Evolutionary conservation across 2,888 invertebrate genomes (phyloP).

Genomic region (Calameuta filiformis): DNA sequence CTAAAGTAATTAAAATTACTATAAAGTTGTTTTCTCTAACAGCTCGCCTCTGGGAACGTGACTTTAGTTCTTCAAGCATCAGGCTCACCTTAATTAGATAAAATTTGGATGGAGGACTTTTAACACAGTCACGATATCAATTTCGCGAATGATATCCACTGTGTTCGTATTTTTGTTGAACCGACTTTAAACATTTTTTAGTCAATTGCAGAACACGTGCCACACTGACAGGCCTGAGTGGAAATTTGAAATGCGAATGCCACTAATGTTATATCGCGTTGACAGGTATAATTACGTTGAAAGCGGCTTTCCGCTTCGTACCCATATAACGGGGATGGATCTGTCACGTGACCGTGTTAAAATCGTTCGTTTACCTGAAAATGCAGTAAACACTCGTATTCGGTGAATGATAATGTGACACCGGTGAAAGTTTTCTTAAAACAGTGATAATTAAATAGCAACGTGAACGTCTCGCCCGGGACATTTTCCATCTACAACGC

Average conservation of each 20-base stretch:
- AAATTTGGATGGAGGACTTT: not conserved
- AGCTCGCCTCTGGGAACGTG: not conserved
- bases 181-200: not conserved
- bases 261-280: not conserved
- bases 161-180: not conserved
- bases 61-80: not conserved
- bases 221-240: not conserved
- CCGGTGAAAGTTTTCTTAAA: not conserved
- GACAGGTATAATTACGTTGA: not conserved
- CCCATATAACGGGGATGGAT: not conserved
- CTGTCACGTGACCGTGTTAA: not conserved
- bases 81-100: not conserved
- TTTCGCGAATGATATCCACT: not conserved
- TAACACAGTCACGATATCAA: not conserved
- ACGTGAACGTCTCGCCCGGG: not conserved
- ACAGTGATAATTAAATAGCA: not conserved
- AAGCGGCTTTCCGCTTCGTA: not conserved
- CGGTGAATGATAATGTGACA: not conserved
- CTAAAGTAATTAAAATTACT: not conserved
- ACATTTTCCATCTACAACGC: not conserved
- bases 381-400: not conserved
- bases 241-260: not conserved
- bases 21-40: not conserved
- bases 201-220: not conserved
- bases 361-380: not conserved